Evolutionary conservation across 2,888 invertebrate species (phyloP).

Genomic region (Gisinianus flammeolus): DNA sequence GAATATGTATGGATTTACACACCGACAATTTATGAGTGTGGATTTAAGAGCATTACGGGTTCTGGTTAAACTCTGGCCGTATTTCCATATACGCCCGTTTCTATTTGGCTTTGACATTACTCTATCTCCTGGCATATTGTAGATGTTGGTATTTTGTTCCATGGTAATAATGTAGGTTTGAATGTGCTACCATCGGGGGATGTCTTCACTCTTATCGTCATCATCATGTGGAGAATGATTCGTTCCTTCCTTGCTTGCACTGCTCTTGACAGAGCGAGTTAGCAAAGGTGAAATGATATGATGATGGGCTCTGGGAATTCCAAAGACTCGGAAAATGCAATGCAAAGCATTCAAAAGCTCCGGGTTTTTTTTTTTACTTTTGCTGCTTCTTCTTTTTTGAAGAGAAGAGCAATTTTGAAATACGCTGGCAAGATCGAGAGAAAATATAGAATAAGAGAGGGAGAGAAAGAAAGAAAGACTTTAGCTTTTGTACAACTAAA

Average conservation of each 20-base stretch:
- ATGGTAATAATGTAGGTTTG: not conserved
- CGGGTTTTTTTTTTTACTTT: not conserved
- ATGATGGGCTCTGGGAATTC: not conserved
- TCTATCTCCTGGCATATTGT: not conserved
- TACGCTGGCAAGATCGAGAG: not conserved
- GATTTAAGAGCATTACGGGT: slow-evolving; percentile 5
- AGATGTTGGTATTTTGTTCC: not conserved
- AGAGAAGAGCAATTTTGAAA: not conserved
- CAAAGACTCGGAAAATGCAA: not conserved
- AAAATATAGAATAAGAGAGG: not conserved
- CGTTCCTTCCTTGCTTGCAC: not conserved
- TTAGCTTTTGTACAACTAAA: slow-evolving; percentile 2
- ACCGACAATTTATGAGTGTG: slow-evolving; percentile 30
- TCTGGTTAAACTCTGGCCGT: not conserved
- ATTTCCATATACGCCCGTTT: not conserved
- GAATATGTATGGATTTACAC: slow-evolving; percentile 10
- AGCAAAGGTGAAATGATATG: slow-evolving; percentile 18
- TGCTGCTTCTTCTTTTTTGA: not conserved
- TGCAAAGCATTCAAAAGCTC: not conserved
- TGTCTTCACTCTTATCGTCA: not conserved
- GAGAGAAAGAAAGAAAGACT: not conserved
- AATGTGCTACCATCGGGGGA: not conserved
- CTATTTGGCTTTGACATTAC: not conserved
- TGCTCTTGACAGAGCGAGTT: not conserved
- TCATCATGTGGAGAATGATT: not conserved